Percentiles rank a stretch among this genome's conserved stretches.
phyloP scores from a whole-genome alignment of 2,888 invertebrate species.

The Danaus chrysippus region DNA sequence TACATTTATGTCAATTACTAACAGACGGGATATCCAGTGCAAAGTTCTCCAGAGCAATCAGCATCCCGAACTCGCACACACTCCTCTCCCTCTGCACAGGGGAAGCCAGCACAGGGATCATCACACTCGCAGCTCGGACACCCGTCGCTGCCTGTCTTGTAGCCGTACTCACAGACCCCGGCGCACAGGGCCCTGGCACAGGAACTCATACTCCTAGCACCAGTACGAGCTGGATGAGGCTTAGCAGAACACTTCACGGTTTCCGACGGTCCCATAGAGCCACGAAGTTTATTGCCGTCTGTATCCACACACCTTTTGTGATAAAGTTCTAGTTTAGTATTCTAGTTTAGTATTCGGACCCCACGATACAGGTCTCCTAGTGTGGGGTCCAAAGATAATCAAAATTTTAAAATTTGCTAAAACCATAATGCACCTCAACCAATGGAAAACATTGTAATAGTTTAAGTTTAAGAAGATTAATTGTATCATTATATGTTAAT shows the following conservation, averaged over 20 bases:
- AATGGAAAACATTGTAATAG: too few species aligned
- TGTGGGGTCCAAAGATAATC: too few species aligned
- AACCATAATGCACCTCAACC: too few species aligned
- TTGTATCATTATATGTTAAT: too few species aligned
- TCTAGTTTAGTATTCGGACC: not conserved
- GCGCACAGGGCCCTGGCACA: constrained; percentile 88
- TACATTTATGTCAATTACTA: constrained; percentile 55
- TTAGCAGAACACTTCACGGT: constrained; percentile 81
- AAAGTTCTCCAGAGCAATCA: constrained; percentile 80
- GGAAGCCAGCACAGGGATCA: constrained; percentile 89
- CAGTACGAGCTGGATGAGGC: constrained; percentile 55
- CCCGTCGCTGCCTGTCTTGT: constrained; percentile 82
- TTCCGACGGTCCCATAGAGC: constrained; percentile 88
- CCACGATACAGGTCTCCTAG: too few species aligned
- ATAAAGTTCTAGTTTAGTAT: not conserved
- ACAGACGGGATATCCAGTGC: constrained; percentile 88
- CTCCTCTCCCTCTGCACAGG: constrained; percentile 84
- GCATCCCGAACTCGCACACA: constrained; percentile 87
- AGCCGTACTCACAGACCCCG: constrained; percentile 91
- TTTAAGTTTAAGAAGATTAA: too few species aligned
- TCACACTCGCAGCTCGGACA: constrained; percentile 93
- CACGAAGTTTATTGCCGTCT: constrained; percentile 86
- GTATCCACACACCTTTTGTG: constrained; percentile 84
- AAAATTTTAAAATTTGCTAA: too few species aligned
- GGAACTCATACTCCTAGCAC: constrained; percentile 73